These are phyloP conservation scores for Acleris sparsana DNA, from an alignment of 2,888 invertebrate genomes.

Conservation along the genomic window DNA sequence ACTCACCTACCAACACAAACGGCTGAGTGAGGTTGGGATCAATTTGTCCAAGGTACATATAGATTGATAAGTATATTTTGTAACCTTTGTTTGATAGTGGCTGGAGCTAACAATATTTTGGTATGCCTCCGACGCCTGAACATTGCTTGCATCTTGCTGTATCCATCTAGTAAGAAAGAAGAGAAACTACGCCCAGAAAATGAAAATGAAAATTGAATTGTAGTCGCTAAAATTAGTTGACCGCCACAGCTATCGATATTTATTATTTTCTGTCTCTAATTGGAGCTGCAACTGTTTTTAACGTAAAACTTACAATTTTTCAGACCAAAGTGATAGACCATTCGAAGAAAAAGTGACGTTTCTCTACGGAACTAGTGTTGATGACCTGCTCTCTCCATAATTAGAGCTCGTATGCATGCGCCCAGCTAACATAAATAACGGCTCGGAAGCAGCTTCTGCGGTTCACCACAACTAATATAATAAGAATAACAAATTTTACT, in stretches of 20 bases:
- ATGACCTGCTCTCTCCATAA: not conserved
- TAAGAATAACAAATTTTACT: conserved; percentile 2
- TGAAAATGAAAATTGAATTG: too few species aligned
- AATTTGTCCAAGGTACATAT: conserved; percentile 62
- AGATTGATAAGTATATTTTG: too few species aligned
- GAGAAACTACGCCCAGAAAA: too few species aligned
- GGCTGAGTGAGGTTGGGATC: conserved; percentile 82
- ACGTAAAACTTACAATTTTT: conserved; percentile 32
- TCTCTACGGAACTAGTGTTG: conserved; percentile 13
- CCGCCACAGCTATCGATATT: too few species aligned
- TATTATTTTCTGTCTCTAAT: too few species aligned
- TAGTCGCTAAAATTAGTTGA: too few species aligned
- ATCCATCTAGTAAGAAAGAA: too few species aligned
- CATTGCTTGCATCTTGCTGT: too few species aligned
- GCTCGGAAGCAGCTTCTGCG: not conserved
- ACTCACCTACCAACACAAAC: conserved; percentile 85
- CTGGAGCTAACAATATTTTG: too few species aligned
- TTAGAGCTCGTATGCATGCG: not conserved
- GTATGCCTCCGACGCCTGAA: too few species aligned
- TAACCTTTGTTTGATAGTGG: too few species aligned
- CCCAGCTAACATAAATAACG: not conserved
- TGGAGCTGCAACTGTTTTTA: not conserved
- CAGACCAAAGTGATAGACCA: conserved; percentile 59
- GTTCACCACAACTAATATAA: conserved; percentile 1
- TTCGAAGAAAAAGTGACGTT: conserved; percentile 69